Percentiles rank a stretch among this genome's conserved stretches.
Evolutionary conservation across 2,797 vertebrate species (phyloP).

Genomic region (Enteromius trimaculatus): DNA sequence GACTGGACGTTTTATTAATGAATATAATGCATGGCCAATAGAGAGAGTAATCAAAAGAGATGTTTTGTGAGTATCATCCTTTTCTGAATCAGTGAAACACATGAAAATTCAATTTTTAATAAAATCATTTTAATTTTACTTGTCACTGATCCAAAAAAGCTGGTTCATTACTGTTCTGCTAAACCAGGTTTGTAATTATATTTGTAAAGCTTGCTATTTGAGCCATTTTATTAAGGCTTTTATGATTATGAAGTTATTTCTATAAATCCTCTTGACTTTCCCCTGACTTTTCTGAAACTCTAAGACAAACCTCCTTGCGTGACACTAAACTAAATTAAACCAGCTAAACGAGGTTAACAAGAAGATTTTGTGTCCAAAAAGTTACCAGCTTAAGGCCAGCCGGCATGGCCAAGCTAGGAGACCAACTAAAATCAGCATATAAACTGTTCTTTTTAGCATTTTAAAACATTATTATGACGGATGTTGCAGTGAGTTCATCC

Average conservation of each 20-base stretch:
- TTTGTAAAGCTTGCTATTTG: slow-evolving; percentile 36
- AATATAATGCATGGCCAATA: slow-evolving; percentile 32
- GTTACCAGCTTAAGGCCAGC: background rate
- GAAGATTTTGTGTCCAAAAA: background rate
- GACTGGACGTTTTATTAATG: slow-evolving; percentile 29
- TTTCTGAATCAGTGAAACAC: slow-evolving; percentile 15
- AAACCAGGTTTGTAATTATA: slow-evolving; percentile 45
- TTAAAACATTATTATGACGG: background rate
- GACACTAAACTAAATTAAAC: slow-evolving; percentile 21
- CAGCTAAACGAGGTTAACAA: background rate
- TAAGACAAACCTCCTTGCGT: background rate
- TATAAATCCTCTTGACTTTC: slow-evolving; percentile 36
- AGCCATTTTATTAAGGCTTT: slow-evolving; percentile 28
- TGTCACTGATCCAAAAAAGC: slow-evolving; percentile 37
- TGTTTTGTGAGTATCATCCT: slow-evolving; percentile 35
- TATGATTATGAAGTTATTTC: slow-evolving; percentile 30
- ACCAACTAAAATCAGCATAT: background rate
- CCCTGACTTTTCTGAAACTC: slow-evolving; percentile 19
- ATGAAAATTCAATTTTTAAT: slow-evolving; percentile 1
- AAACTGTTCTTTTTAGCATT: background rate
- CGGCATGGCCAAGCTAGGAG: background rate
- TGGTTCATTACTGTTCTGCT: slow-evolving; percentile 25
- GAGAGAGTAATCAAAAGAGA: slow-evolving; percentile 41
- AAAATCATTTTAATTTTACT: slow-evolving; percentile 35
- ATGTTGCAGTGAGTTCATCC: background rate